A percentile compares a stretch with the other conserved stretches of the same genome.
phyloP scores from a whole-genome alignment of 2,113 vertebrate species.

The Astur gentilis region DNA sequence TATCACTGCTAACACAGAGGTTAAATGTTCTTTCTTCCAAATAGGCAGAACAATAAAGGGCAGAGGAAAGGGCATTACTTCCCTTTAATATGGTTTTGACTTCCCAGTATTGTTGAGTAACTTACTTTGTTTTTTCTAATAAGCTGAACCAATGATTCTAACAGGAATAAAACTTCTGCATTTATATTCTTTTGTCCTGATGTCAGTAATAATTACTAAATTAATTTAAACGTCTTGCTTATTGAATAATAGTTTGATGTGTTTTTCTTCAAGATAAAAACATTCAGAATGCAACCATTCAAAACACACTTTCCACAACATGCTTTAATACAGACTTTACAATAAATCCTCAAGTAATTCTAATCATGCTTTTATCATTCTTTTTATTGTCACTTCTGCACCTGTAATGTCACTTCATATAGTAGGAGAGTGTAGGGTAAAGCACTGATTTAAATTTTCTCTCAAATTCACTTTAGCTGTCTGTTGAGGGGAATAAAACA shows the following conservation, averaged over 20 bases:
- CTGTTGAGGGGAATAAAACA: neutral
- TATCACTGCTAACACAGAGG: neutral
- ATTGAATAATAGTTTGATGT: conserved; percentile 2
- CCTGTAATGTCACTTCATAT: neutral
- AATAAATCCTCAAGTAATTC: neutral
- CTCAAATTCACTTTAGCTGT: neutral
- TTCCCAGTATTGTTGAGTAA: neutral
- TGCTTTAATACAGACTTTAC: neutral
- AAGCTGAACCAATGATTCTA: neutral
- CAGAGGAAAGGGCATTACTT: neutral
- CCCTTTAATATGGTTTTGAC: neutral
- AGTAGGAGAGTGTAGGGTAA: neutral
- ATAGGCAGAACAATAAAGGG: neutral
- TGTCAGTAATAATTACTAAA: conserved; percentile 8
- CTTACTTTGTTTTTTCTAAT: neutral
- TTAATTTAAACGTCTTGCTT: neutral
- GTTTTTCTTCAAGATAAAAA: conserved; percentile 3
- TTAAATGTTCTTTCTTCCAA: conserved; percentile 1
- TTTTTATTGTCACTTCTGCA: neutral
- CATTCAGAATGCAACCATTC: neutral
- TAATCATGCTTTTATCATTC: neutral
- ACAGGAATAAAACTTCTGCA: neutral
- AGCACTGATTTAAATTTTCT: neutral
- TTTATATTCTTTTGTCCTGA: neutral
- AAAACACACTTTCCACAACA: conserved; percentile 5